Evolutionary conservation across 2,888 invertebrate species (phyloP), one percentile per base, ranked within the genome.

Genomic region (Thereva nobilitata): DNA sequence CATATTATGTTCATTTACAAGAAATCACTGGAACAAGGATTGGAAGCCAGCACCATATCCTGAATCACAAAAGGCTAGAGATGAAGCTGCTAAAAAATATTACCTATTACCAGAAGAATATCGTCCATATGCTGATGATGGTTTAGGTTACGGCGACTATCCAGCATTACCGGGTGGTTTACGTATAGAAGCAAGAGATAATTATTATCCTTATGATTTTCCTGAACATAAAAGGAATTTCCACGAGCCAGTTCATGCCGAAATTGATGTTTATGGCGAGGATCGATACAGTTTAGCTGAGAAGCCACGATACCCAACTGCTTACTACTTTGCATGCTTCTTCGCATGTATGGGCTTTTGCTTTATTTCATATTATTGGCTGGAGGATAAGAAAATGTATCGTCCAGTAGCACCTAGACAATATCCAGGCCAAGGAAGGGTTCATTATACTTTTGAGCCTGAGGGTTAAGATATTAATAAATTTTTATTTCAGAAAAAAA

Each of bases 11-110:
- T 23, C 50, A 4, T 9, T n/a, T 3, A 9, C 61, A 4, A 49
- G 61, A 34, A 61, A 23, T 5, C 61, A 88, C 77, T 89, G 88
- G 91, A 92, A 93, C 78, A 89, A 89, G 77, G 93, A 95, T 81
- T 95, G 89, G 82, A 89, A 90, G 79, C 95, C 96, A 38, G 90
- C 86, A 9, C 86, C 87, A 23, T 89, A 85, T 76, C 96, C 97
- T 4, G 83, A 83, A 81, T 94, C 92, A 0, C 83, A 87, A 65
- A 90, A 88, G 74, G 91, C 94, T 77, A 83, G 87, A 53, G 82
- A 81, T 67, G 89, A 87, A 9, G 92, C 95, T 9, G 97, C 97
- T 0, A 88, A 90, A 76, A 95, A 93, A 79, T 97, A 97, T 83
- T 87, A 89, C 47, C 72, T 97, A 74, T 84, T 88, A 70, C 85